These are phyloP conservation scores for Fragum fragum DNA, from an alignment of 2,888 invertebrate genomes.

Conservation along the genomic window DNA sequence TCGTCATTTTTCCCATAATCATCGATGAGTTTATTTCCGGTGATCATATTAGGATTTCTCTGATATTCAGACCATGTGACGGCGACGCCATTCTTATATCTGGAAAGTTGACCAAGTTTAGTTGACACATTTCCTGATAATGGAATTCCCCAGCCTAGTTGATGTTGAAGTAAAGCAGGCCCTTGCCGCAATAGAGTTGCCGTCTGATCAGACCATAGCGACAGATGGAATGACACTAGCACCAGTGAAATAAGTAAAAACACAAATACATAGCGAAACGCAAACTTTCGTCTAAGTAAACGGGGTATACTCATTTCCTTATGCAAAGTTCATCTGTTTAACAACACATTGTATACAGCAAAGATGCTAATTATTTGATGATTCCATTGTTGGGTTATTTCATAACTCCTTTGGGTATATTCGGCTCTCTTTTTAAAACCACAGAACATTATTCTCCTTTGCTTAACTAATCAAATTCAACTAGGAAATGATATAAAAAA, in stretches of 20 bases:
- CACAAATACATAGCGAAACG: constrained; percentile 44
- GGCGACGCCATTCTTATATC: not conserved
- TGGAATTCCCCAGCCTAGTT: not conserved
- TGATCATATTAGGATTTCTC: constrained; percentile 57
- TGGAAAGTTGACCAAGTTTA: not conserved
- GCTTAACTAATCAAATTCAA: no score
- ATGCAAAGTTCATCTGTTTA: not conserved
- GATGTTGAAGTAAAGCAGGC: not conserved
- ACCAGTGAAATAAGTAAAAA: constrained; percentile 42
- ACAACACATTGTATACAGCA: not conserved
- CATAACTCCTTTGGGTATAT: no score
- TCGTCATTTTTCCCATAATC: constrained; percentile 73
- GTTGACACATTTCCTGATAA: not conserved
- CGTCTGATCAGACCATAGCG: constrained; percentile 42
- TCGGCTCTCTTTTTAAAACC: no score
- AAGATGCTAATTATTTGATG: no score
- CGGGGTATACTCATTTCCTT: constrained; percentile 1
- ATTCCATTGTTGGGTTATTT: no score
- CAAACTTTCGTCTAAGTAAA: not conserved
- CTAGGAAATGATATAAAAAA: no score
- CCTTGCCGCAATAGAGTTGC: not conserved
- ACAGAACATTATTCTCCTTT: no score
- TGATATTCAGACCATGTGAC: constrained; percentile 65
- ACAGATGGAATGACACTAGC: constrained; percentile 41
- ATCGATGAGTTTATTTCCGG: constrained; percentile 76